Percentiles rank a stretch among this genome's conserved stretches.
These are phyloP conservation scores for Beris morrisii DNA, from an alignment of 2,888 invertebrate genomes.

Conservation along the genomic window DNA sequence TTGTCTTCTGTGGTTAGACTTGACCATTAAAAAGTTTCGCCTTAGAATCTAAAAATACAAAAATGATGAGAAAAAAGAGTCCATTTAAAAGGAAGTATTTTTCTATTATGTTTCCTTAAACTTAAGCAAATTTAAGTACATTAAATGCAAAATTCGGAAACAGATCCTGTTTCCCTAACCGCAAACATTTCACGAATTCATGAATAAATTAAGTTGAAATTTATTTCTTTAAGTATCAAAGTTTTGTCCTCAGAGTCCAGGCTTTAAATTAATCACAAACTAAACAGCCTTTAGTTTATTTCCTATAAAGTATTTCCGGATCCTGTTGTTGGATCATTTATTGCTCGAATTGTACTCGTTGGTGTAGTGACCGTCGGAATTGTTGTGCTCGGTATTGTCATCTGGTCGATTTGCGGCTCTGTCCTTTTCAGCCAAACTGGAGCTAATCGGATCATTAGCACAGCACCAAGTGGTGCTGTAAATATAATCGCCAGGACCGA, in stretches of 20 bases:
- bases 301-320: neutral
- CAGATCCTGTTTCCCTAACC: no score
- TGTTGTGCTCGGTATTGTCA: slow-evolving; percentile 14
- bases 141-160: no score
- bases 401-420: slow-evolving; percentile 38
- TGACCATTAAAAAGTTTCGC: no score
- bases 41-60: no score
- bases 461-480: slow-evolving; percentile 61
- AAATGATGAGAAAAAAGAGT: no score
- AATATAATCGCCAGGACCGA: slow-evolving; percentile 61
- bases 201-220: slow-evolving; percentile 30
- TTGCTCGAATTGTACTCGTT: slow-evolving; percentile 21
- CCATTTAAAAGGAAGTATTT: no score
- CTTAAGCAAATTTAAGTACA: no score
- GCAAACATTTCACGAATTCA: neutral
- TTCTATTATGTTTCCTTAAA: no score
- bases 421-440: slow-evolving; percentile 50
- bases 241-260: slow-evolving; percentile 5
- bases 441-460: slow-evolving; percentile 55
- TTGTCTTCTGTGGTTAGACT: no score
- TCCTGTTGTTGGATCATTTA: slow-evolving; percentile 23
- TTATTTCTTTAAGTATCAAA: slow-evolving; percentile 28
- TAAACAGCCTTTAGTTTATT: slow-evolving; percentile 1
- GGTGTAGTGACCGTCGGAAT: neutral
- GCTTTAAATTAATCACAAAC: slow-evolving; percentile 28